These are phyloP conservation scores for Metopia argyrocephala DNA, from an alignment of 2,888 invertebrate genomes.

Conservation along the genomic window DNA sequence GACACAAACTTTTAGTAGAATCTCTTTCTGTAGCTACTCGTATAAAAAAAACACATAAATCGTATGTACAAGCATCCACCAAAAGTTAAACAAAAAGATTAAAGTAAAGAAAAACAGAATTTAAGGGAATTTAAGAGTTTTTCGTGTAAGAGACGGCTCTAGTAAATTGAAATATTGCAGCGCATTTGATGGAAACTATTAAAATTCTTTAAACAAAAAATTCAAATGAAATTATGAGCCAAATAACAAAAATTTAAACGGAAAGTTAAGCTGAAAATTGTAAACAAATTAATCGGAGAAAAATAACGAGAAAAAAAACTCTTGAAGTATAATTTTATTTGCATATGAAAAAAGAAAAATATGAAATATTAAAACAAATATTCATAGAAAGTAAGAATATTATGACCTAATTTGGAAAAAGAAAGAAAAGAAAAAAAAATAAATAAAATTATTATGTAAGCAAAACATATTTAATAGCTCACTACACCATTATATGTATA, in stretches of 20 bases:
- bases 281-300: too few species aligned
- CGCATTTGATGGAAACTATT: conserved; percentile 53
- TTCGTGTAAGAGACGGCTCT: not conserved
- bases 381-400: not conserved
- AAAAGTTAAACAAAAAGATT: not conserved
- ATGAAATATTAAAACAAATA: not conserved
- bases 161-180: conserved; percentile 2
- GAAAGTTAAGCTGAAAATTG: too few species aligned
- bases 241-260: too few species aligned
- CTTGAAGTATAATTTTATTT: conserved; percentile 21
- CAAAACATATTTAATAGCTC: not conserved
- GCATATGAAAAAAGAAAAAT: conserved; percentile 4
- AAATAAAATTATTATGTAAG: not conserved
- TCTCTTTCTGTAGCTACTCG: too few species aligned
- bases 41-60: not conserved
- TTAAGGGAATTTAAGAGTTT: too few species aligned
- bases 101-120: not conserved
- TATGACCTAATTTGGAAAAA: conserved; percentile 31
- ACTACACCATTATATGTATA: too few species aligned
- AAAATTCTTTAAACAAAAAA: conserved; percentile 44
- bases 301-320: not conserved
- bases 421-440: not conserved
- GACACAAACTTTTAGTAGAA: too few species aligned
- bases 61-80: not conserved
- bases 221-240: not conserved